These are phyloP conservation scores for Sparidentex hasta DNA, from an alignment of 2,797 vertebrate genomes.

Conservation along the genomic window DNA sequence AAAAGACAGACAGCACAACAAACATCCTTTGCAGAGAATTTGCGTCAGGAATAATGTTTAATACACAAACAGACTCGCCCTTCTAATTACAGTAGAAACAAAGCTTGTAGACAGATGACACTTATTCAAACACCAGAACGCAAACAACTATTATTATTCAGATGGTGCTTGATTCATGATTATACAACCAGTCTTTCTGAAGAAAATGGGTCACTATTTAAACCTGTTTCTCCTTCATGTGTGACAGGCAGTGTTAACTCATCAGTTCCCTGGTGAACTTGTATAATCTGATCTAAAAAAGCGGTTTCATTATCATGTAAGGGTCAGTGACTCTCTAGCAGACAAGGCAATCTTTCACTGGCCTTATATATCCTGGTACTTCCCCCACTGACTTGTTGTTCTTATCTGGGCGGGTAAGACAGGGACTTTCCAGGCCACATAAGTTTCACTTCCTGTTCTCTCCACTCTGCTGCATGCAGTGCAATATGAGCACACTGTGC, in stretches of 20 bases:
- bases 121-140: neutral
- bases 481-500: neutral
- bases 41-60: neutral
- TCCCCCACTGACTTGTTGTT: slow-evolving; percentile 63
- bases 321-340: neutral
- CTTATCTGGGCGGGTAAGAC: slow-evolving; percentile 16
- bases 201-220: neutral
- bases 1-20: neutral
- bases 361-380: slow-evolving; percentile 65
- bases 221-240: slow-evolving; percentile 6
- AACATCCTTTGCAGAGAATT: slow-evolving; percentile 2
- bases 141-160: neutral
- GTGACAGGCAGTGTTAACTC: neutral
- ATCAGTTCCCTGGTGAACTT: neutral
- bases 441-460: slow-evolving; percentile 77
- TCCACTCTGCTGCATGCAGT: neutral
- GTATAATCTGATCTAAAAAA: neutral
- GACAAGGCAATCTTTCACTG: neutral
- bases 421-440: slow-evolving; percentile 78
- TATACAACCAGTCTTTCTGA: neutral
- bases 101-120: neutral
- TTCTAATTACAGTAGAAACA: slow-evolving; percentile 35
- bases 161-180: neutral
- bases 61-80: neutral
- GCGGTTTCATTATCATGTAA: slow-evolving; percentile 1